Percentiles rank a stretch among this genome's conserved stretches.
phyloP scores from a whole-genome alignment of 2,888 invertebrate genomes.

The Crepidodera aurea region DNA sequence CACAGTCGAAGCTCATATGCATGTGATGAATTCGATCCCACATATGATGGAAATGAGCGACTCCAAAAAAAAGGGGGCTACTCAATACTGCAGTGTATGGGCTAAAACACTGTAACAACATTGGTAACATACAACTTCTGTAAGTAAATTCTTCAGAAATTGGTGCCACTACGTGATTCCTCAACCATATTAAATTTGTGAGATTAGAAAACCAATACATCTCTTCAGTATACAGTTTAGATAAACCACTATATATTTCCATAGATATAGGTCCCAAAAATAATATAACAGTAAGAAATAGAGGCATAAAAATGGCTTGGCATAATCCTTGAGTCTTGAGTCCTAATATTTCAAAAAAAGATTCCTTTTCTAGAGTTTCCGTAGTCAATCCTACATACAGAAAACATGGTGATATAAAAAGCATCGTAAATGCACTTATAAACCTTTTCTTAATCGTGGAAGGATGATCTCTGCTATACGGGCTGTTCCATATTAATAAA shows the following conservation, averaged over 20 bases:
- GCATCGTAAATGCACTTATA: conserved; percentile 83
- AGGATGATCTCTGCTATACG: conserved; percentile 85
- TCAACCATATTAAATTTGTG: conserved; percentile 81
- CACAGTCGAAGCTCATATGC: conserved; percentile 74
- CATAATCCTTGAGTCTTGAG: conserved; percentile 76
- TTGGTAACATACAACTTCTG: conserved; percentile 92
- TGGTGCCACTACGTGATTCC: conserved; percentile 91
- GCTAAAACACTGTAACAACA: conserved; percentile 82
- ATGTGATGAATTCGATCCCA: conserved; percentile 75
- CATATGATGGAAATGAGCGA: conserved; percentile 93
- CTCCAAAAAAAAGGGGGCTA: conserved; percentile 91
- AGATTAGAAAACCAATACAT: conserved; percentile 72
- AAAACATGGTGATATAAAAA: conserved; percentile 80
- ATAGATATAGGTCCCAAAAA: conserved; percentile 86
- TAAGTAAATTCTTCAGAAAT: conserved; percentile 96
- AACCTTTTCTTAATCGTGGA: conserved; percentile 87
- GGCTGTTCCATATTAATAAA: conserved; percentile 85
- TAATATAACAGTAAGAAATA: conserved; percentile 79
- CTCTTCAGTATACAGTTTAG: conserved; percentile 67
- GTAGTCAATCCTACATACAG: conserved; percentile 76
- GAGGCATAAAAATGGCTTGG: conserved; percentile 76
- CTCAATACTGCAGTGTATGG: conserved; percentile 80
- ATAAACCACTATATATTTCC: conserved; percentile 73
- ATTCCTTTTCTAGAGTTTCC: conserved; percentile 67
- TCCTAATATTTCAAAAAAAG: conserved; percentile 77